A percentile compares a stretch with the other conserved stretches of the same genome.
Conservation (phyloP, 64 coral and sea anemone genomes). For the Anthopleura sola region DNA sequence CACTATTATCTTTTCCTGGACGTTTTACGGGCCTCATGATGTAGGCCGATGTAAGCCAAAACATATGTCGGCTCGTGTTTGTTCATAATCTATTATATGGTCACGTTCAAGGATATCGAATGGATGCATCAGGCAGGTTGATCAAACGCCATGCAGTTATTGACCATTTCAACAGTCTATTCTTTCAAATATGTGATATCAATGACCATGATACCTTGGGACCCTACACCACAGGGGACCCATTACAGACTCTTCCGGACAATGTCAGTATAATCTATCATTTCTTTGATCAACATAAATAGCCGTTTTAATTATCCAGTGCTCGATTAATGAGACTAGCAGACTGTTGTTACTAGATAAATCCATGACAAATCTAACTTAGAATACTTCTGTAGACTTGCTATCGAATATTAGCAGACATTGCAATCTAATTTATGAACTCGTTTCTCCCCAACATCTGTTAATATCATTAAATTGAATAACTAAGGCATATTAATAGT, state of each 20-base stretch:
- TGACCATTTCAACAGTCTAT: neutral
- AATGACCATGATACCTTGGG: neutral
- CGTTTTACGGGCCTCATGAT: too few relatives aligned
- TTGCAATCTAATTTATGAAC: neutral
- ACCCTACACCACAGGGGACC: constrained; percentile 2
- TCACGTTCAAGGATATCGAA: too few relatives aligned
- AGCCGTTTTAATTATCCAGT: neutral
- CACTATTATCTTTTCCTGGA: too few relatives aligned
- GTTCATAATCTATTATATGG: too few relatives aligned
- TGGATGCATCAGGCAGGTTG: neutral
- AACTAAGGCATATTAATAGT: neutral
- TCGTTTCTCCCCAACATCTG: neutral
- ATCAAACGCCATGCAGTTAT: neutral
- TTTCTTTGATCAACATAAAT: neutral
- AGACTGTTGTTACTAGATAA: neutral
- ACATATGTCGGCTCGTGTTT: too few relatives aligned
- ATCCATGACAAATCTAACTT: neutral
- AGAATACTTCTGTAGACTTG: neutral
- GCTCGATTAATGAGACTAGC: neutral
- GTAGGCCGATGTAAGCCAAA: too few relatives aligned
- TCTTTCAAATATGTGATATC: neutral
- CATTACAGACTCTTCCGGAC: neutral
- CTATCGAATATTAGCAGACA: neutral
- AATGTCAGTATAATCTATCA: neutral
- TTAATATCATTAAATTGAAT: neutral